These are phyloP conservation scores for Perdita meconis DNA, from an alignment of 2,888 invertebrate genomes.

Conservation along the genomic window DNA sequence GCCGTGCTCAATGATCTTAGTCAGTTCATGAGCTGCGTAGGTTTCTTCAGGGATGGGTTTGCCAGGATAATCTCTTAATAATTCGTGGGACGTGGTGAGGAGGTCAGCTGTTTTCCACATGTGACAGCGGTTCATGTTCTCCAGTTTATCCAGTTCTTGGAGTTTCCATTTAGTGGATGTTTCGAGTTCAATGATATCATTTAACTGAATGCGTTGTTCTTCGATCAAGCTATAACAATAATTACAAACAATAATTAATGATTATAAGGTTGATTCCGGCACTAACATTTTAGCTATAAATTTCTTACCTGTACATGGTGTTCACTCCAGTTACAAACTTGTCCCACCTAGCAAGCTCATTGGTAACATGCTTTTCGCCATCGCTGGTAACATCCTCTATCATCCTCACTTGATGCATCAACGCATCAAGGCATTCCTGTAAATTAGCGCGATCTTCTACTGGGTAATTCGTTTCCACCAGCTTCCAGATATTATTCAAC, in stretches of 20 bases:
- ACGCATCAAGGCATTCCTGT: conserved; percentile 86
- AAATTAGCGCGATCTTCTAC: conserved; percentile 85
- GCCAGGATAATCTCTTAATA: conserved; percentile 89
- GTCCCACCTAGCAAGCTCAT: conserved; percentile 89
- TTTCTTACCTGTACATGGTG: conserved; percentile 85
- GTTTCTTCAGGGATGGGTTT: conserved; percentile 89
- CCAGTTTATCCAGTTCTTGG: conserved; percentile 89
- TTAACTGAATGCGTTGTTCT: conserved; percentile 84
- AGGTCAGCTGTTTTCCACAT: conserved; percentile 87
- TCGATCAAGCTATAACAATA: conserved; percentile 73
- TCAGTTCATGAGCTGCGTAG: conserved; percentile 88
- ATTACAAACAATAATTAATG: not conserved
- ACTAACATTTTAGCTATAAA: not conserved
- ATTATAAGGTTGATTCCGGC: not conserved
- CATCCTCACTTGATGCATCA: conserved; percentile 89
- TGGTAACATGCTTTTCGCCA: conserved; percentile 85
- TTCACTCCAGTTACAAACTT: conserved; percentile 89
- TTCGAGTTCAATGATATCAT: conserved; percentile 87
- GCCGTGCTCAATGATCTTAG: conserved; percentile 89
- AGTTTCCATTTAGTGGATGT: conserved; percentile 89
- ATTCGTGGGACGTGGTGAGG: conserved; percentile 87
- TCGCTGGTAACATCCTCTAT: conserved; percentile 89
- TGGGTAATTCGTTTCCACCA: conserved; percentile 76
- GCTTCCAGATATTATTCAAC: conserved; percentile 87
- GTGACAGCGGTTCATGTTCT: conserved; percentile 88